phyloP scores from a whole-genome alignment of 2,797 vertebrate genomes.

The Mallotus villosus region DNA sequence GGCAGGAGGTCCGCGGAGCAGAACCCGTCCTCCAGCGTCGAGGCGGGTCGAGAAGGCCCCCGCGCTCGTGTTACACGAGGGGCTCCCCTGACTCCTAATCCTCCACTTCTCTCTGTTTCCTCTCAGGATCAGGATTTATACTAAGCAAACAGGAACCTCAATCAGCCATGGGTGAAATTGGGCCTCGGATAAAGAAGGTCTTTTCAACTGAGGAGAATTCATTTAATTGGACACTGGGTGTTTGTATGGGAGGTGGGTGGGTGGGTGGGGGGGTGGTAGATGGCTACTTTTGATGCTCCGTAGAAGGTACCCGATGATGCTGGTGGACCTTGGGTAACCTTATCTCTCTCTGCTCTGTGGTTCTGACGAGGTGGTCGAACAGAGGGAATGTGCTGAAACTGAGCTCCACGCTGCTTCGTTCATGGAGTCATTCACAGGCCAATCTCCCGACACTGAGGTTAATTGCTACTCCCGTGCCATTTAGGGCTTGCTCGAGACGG shows the following conservation, averaged over 20 bases:
- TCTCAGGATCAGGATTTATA: constrained; percentile 38
- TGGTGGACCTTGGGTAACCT: not conserved
- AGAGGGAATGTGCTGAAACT: not conserved
- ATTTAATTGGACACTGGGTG: constrained; percentile 43
- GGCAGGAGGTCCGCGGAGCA: not conserved
- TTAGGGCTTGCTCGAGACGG: constrained; percentile 25
- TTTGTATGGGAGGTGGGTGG: constrained; percentile 21
- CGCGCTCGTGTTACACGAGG: not conserved
- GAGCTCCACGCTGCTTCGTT: too few species aligned
- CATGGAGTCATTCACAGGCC: not conserved
- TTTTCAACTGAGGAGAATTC: constrained; percentile 34
- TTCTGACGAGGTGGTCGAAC: not conserved
- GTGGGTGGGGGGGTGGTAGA: too few species aligned
- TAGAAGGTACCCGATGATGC: constrained; percentile 10
- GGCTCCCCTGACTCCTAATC: constrained; percentile 18
- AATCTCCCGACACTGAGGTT: not conserved
- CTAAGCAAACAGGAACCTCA: constrained; percentile 32
- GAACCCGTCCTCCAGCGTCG: not conserved
- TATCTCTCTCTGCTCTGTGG: not conserved
- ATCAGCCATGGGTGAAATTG: constrained; percentile 39
- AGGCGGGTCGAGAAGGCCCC: not conserved
- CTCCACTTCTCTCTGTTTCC: constrained; percentile 26
- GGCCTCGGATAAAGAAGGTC: constrained; percentile 20
- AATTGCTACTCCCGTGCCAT: constrained; percentile 11
- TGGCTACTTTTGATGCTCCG: constrained; percentile 21